Base-by-base conservation (phyloP, 1,140 invertebrate genomes). In the Drosophila truncata region DNA sequence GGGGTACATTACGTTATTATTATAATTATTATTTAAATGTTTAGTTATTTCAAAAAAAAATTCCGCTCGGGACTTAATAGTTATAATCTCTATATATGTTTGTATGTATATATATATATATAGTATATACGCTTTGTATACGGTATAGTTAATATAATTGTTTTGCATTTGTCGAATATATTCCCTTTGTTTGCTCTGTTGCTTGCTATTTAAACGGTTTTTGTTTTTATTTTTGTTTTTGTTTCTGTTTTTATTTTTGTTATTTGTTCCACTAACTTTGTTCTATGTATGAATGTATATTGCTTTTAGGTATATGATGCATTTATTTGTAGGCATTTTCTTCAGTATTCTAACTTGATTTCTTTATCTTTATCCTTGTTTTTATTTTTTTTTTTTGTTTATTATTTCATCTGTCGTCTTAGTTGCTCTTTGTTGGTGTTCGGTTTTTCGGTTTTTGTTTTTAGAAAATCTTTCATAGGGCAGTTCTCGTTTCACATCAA, bases 401-500 rank as follows among this genome's bases (percentile, higher is more conserved):
- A 29, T 29, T 33, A 18, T 23, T 50, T 52, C 16, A 50, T 35
- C 54, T 49, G 39, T 78, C 41, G 46, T 62, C 57, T 52, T 27
- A 42, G 55, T 70, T 65, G 25, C 6, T 57, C 20, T 61, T 61
- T 46, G 59, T 78, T 54, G 50, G 42, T 58, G 44, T 65, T 78
- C n/a, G 49, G 42, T 62, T 67, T 59, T 49, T 11, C 18, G n/a
- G n/a, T 3, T 50, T 50, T 29, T 31, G 2, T 16, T 44, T 42
- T 58, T 65, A 66, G 59, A 87, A 87, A 87, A 87, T 88, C 84
- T 84, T 77, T 87, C 80, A 74, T 80, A 81, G 84, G 82, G 84
- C 84, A 87, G 84, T 87, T 87, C 83, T 77, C 71, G 83, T 87
- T 87, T 86, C 83, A 75, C 64, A 72, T 64, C 79, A 86, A 86